A percentile compares a stretch with the other conserved stretches of the same genome.
phyloP scores from a whole-genome alignment of 1,140 invertebrate species.

The Ips typographus region DNA sequence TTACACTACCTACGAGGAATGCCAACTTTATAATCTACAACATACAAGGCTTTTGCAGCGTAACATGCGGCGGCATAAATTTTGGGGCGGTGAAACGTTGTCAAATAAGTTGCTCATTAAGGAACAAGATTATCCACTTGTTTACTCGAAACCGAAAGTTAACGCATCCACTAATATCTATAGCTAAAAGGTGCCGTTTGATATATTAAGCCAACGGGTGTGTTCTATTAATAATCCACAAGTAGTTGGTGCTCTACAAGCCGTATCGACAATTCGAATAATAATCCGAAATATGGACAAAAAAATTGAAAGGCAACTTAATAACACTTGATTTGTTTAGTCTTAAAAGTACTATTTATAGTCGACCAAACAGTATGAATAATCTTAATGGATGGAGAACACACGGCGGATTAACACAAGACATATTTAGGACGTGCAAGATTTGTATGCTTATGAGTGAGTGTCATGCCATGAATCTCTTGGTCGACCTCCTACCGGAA shows the following conservation, averaged over 20 bases:
- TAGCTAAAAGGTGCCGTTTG: not conserved
- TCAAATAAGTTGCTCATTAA: not conserved
- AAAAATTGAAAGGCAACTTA: too few species aligned
- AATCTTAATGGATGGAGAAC: constrained; percentile 4
- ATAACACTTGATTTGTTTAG: not conserved
- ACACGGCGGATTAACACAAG: not conserved
- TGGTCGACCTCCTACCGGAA: not conserved
- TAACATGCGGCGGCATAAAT: too few species aligned
- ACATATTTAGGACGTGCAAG: constrained; percentile 5
- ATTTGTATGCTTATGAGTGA: constrained; percentile 3
- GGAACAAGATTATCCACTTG: constrained; percentile 3
- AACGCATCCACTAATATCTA: not conserved
- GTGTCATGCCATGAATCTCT: not conserved
- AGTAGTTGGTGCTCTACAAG: too few species aligned
- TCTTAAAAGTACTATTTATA: constrained; percentile 1
- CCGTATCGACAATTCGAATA: too few species aligned
- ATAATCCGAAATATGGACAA: too few species aligned
- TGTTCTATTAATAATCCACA: not conserved
- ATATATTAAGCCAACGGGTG: not conserved
- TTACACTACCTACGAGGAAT: too few species aligned
- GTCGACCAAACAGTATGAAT: not conserved
- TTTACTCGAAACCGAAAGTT: not conserved
- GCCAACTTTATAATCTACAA: too few species aligned
- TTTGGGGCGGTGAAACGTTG: not conserved
- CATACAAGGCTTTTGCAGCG: too few species aligned